Evolutionary conservation across 2,113 vertebrate species (phyloP).

Genomic region (Clarias magur): DNA sequence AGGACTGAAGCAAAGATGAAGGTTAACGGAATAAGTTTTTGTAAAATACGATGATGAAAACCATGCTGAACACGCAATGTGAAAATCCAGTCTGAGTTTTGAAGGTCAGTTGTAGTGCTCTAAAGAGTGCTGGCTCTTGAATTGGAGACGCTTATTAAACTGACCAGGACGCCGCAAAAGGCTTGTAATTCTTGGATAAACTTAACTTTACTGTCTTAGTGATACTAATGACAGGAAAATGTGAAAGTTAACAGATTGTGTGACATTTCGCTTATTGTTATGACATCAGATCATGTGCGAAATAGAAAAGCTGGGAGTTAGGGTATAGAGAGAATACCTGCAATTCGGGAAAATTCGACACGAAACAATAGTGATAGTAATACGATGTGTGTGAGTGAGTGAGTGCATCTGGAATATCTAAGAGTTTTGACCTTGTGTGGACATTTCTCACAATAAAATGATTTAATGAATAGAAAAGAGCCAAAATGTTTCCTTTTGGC

Average conservation of each 20-base stretch:
- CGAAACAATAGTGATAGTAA: background rate
- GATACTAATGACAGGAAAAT: slow-evolving; percentile 14
- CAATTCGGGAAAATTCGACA: background rate
- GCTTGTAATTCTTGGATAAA: background rate
- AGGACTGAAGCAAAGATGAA: background rate
- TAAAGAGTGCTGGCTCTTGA: background rate
- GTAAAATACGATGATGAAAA: background rate
- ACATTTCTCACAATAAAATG: background rate
- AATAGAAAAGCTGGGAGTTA: background rate
- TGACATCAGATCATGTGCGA: background rate
- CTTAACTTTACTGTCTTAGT: background rate
- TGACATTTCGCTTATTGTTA: background rate
- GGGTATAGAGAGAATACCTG: background rate
- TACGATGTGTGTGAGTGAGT: too few species aligned
- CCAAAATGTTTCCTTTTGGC: background rate
- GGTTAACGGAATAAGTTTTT: slow-evolving; percentile 3
- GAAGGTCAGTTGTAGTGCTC: slow-evolving; percentile 2
- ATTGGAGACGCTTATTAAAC: slow-evolving; percentile 4
- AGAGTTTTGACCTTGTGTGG: background rate
- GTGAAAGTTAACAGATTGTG: background rate
- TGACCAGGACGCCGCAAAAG: background rate
- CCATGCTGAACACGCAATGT: background rate
- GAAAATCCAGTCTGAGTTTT: slow-evolving; percentile 24
- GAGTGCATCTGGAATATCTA: background rate
- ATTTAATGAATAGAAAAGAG: background rate